A percentile compares a stretch with the other conserved stretches of the same genome.
Evolutionary conservation across 2,888 invertebrate species (phyloP).

Genomic region (Icerya purchasi): DNA sequence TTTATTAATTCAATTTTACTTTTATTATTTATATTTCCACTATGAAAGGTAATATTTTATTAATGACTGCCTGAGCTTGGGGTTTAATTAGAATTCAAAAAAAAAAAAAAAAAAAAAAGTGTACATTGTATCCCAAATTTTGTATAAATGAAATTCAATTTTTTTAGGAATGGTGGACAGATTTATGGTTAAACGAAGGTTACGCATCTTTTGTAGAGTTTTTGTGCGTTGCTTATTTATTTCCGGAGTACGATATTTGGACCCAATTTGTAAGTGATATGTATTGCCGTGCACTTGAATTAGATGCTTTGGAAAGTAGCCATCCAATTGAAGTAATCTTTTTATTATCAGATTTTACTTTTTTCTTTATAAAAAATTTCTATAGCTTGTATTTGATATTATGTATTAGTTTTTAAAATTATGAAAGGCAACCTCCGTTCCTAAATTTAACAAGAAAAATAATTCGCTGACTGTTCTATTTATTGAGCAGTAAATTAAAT

Average conservation of each 20-base stretch:
- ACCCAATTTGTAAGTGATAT: conserved; percentile 84
- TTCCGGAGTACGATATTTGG: conserved; percentile 93
- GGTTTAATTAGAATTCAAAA: too few species aligned
- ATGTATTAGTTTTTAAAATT: neutral
- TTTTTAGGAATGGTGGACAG: conserved; percentile 76
- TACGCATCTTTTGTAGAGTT: conserved; percentile 92
- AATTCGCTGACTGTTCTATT: neutral
- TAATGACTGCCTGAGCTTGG: neutral
- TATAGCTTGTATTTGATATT: neutral
- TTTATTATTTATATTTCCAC: too few species aligned
- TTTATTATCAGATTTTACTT: neutral
- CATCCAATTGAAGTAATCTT: conserved; percentile 75
- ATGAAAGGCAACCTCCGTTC: neutral
- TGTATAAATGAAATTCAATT: neutral
- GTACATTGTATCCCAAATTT: too few species aligned
- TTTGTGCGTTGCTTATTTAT: conserved; percentile 73
- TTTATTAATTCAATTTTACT: too few species aligned
- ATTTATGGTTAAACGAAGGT: conserved; percentile 89
- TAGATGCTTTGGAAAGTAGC: conserved; percentile 74
- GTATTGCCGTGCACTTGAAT: conserved; percentile 58
- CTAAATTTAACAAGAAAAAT: neutral
- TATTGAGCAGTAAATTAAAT: too few species aligned
- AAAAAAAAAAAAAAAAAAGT: too few species aligned
- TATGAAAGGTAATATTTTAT: too few species aligned
- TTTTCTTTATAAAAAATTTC: neutral